Evolutionary conservation across 2,888 invertebrate species (phyloP).

Genomic region (Stenoptilia bipunctidactyla): DNA sequence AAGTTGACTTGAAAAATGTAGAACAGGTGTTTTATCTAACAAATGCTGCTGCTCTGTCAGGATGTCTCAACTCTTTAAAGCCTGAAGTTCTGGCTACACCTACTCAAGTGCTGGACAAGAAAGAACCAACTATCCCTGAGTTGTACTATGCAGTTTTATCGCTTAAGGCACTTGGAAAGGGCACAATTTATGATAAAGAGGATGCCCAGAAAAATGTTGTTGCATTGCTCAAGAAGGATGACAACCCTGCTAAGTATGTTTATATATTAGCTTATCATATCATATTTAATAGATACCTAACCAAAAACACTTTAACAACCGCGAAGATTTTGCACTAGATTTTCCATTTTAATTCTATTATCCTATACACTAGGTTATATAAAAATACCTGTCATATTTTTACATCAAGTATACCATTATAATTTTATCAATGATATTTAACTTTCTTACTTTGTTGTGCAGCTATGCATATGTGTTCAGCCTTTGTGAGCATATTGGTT

Average conservation of each 20-base stretch:
- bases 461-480: conserved; percentile 89
- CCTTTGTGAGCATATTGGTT: conserved; percentile 81
- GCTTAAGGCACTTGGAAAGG: conserved; percentile 76
- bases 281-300: too few relatives aligned
- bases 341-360: too few relatives aligned
- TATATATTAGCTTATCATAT: too few relatives aligned
- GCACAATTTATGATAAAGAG: conserved; percentile 71
- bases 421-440: too few relatives aligned
- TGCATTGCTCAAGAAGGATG: conserved; percentile 86
- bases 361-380: too few relatives aligned
- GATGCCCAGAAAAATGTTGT: conserved; percentile 81
- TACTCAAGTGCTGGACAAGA: conserved; percentile 73
- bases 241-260: conserved; percentile 78
- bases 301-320: too few relatives aligned
- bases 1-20: conserved; percentile 45
- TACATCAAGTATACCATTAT: too few relatives aligned
- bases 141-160: conserved; percentile 81
- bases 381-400: too few relatives aligned
- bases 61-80: conserved; percentile 60
- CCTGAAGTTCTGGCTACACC: conserved; percentile 62
- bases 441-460: conserved; percentile 9
- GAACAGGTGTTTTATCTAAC: conserved; percentile 77
- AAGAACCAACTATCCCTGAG: conserved; percentile 76
- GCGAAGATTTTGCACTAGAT: too few relatives aligned
- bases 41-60: conserved; percentile 72